phyloP scores from a whole-genome alignment of 2,113 vertebrate species.

The Odontesthes bonariensis region DNA sequence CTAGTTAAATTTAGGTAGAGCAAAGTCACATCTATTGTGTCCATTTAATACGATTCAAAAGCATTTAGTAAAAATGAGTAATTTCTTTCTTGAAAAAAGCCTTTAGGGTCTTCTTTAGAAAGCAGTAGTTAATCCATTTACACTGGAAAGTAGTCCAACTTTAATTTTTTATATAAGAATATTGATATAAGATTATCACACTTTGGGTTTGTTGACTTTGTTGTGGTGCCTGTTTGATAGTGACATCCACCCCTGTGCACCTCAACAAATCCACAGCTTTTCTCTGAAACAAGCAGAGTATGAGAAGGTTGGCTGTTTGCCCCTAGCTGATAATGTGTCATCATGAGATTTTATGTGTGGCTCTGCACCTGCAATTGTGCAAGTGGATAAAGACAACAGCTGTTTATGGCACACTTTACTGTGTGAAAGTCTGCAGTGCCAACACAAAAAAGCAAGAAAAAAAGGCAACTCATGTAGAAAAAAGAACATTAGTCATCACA shows the following conservation, averaged over 20 bases:
- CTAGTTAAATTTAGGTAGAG: no score
- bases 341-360: constrained; percentile 51
- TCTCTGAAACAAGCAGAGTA: constrained; percentile 57
- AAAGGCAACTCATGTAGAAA: no score
- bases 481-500: not conserved
- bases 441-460: not conserved
- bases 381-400: constrained; percentile 17
- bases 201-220: constrained; percentile 33
- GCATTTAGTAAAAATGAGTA: no score
- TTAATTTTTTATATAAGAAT: no score
- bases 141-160: no score
- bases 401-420: constrained; percentile 14
- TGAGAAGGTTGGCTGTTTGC: constrained; percentile 64
- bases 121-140: no score
- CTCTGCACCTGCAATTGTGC: constrained; percentile 47
- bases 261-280: constrained; percentile 57
- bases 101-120: no score
- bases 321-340: constrained; percentile 66
- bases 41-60: no score
- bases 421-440: not conserved
- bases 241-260: constrained; percentile 44
- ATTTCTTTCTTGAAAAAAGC: no score
- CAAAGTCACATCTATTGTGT: no score
- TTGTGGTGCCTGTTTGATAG: constrained; percentile 39
- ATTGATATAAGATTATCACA: no score